Evolutionary conservation across 2,113 vertebrate genomes (phyloP), one percentile per base, ranked within the genome.

Genomic region (Spheniscus mendiculus): DNA sequence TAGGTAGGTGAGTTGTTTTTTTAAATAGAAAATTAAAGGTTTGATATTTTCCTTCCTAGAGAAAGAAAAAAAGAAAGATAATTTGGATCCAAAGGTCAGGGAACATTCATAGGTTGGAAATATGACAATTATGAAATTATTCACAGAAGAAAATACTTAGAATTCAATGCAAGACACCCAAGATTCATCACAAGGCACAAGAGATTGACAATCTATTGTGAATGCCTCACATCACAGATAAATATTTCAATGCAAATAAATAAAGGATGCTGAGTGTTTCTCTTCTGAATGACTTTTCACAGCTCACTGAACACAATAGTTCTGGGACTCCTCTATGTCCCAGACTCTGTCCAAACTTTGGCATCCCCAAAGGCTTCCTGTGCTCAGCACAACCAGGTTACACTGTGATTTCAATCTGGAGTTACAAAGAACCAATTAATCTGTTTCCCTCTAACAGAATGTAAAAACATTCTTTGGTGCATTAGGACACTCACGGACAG

Each of bases 221-320:
- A 99, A 99, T 98, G 98, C 98, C 98, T 99, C 98, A 97, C 98
- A 98, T 99, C 99, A 98, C 98, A 98, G 94, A 99, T 99, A 99
- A 99, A 99, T 99, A 99, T 99, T 99, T 99, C 98, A 99, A 98
- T 99, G 98, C 98, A 98, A 99, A 99, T 99, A 99, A 99, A 99
- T 99, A 99, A 99, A 99, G 99, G 98, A 99, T 99, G 99, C 97
- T 94, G 90, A 86, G 97, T 98, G 98, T 98, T 99, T 99, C 99
- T 99, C 98, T 98, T 98, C 98, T 97, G 98, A 99, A 99, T 98
- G 98, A 98, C 98, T 99, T 99, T 99, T 99, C 97, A 98, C 98
- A 99, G 99, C 95, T 98, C 98, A 98, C 97, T 98, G 99, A 99
- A 98, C 99, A 98, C 97, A 97, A 96, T 97, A 97, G 98, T 98